Evolutionary conservation across 2,113 vertebrate species (phyloP), one percentile per base, ranked within the genome.

Genomic region (Aleadryas rufinucha): DNA sequence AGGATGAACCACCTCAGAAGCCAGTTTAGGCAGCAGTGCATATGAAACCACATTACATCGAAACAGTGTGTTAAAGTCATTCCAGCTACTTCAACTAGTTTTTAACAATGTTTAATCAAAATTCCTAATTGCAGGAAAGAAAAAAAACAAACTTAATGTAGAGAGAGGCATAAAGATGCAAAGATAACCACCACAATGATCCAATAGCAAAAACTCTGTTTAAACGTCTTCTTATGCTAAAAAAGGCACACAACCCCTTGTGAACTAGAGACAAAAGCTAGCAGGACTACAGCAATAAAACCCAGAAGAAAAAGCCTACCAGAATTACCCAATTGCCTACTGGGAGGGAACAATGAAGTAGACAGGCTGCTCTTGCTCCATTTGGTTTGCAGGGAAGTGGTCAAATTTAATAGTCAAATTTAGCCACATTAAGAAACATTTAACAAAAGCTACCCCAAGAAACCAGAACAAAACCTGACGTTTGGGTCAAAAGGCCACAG

Each of bases 401-500:
- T 93, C 96, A 96, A 95, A 97, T 97, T 95, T 97, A 97, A 97
- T 95, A 96, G 96, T 97, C 97, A 97, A 97, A 98, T 97, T 97
- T 94, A 97, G 96, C 96, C 97, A 98, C 96, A 87, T 95, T 95
- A 97, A 98, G 96, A 97, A 97, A 98, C 95, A 97, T 86, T 97
- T 90, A 98, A 98, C 96, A 98, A 97, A 97, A 97, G 97, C 95
- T 97, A 96, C 95, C 94, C 95, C 95, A 97, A 96, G 97, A 97
- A 96, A 97, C 89, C 94, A 97, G 96, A 97, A 97, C 95, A 96
- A 98, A 98, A 97, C 89, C 92, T 97, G 97, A 97, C 96, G 74
- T 97, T 97, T 90, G 78, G 97, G 97, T 98, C 98, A 98, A 97
- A 96, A 97, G 97, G 97, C 95, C 94, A 97, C 93, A 97, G 88